These are phyloP conservation scores for Chiloscyllium punctatum DNA, from an alignment of 2,797 vertebrate genomes.

Conservation along the genomic window DNA sequence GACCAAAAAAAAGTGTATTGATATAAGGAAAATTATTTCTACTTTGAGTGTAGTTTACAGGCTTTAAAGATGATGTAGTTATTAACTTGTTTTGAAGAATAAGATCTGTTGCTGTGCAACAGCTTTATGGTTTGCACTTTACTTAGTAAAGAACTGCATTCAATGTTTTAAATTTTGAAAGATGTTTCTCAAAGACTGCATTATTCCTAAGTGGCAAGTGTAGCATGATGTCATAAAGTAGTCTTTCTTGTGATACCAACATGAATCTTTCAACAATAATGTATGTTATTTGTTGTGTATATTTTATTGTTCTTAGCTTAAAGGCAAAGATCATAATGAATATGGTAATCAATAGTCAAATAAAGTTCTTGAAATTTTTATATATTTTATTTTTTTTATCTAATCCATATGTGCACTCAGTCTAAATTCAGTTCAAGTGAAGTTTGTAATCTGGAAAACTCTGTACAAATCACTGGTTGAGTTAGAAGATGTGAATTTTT, in stretches of 20 bases:
- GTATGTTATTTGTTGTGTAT: constrained; percentile 51
- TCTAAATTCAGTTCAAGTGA: background rate
- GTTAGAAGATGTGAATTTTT: background rate
- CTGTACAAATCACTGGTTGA: background rate
- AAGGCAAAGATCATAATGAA: constrained; percentile 58
- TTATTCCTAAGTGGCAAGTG: constrained; percentile 43
- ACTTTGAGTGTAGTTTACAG: constrained; percentile 55
- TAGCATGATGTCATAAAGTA: constrained; percentile 57
- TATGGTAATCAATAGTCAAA: constrained; percentile 56
- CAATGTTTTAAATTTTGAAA: constrained; percentile 45
- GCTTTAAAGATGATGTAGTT: constrained; percentile 52
- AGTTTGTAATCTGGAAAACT: constrained; percentile 1
- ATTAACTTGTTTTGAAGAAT: constrained; percentile 53
- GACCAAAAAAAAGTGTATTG: constrained; percentile 63
- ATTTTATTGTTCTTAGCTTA: constrained; percentile 53
- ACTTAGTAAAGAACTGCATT: constrained; percentile 51
- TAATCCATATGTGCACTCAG: constrained; percentile 36
- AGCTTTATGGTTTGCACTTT: constrained; percentile 59
- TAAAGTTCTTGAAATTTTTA: constrained; percentile 68
- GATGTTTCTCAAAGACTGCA: constrained; percentile 32
- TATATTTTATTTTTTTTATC: constrained; percentile 44
- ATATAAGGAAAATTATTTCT: constrained; percentile 54
- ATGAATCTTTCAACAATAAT: constrained; percentile 51
- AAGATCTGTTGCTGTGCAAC: constrained; percentile 60
- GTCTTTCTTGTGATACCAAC: constrained; percentile 53